Percentiles rank a stretch among this genome's conserved stretches.
Evolutionary conservation across 2,888 invertebrate genomes (phyloP).

Genomic region (Lumbricus terrestris): DNA sequence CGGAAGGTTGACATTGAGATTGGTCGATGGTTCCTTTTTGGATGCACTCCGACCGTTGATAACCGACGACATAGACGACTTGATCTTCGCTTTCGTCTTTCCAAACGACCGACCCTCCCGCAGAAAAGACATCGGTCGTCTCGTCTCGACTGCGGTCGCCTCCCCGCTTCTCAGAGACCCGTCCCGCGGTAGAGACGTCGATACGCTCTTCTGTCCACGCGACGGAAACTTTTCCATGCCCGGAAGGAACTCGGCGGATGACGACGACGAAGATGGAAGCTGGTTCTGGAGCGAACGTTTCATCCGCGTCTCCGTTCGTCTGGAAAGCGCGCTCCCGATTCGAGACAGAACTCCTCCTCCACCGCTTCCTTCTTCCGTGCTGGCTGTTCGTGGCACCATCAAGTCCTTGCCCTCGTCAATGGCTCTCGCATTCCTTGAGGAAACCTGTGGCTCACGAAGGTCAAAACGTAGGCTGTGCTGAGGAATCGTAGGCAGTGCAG

Average conservation of each 20-base stretch:
- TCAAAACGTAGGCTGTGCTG: not conserved
- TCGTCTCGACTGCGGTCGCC: not conserved
- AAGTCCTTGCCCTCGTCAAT: too few species aligned
- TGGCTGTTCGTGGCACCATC: too few species aligned
- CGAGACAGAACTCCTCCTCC: not conserved
- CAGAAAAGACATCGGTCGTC: not conserved
- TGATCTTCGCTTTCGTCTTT: slow-evolving; percentile 13
- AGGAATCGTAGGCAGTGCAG: not conserved
- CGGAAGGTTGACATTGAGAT: slow-evolving; percentile 24
- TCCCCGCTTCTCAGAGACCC: not conserved
- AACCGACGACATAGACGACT: slow-evolving; percentile 13
- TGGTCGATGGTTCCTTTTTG: not conserved
- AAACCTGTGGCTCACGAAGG: not conserved
- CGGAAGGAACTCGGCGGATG: not conserved
- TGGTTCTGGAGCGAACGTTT: slow-evolving; percentile 3
- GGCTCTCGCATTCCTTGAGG: not conserved
- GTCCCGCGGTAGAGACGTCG: not conserved
- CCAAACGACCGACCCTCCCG: slow-evolving; percentile 9
- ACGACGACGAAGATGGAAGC: not conserved
- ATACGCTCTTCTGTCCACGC: not conserved
- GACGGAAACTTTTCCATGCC: not conserved
- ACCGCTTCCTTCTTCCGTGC: not conserved
- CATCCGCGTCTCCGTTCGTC: not conserved
- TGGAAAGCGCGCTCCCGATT: not conserved
- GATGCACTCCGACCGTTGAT: not conserved